Base-by-base conservation (phyloP, 2,113 vertebrate genomes). In the Nibea albiflora region DNA sequence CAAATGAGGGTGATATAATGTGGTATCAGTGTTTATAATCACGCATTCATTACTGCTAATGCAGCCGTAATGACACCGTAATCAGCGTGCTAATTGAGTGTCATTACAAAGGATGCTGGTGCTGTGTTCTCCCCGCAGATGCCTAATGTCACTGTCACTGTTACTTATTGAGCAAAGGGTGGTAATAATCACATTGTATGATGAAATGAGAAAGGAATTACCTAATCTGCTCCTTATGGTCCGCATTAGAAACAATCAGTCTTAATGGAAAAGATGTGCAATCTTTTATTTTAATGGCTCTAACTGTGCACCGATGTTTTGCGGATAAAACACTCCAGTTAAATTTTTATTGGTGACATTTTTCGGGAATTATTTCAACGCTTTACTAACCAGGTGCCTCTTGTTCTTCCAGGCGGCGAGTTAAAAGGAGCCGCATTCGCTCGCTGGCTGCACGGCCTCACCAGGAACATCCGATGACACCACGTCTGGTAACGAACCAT, bases 41-140 rank as follows among this genome's bases (percentile, higher is more conserved):
- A 35, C 73, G 80, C 84, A 62, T 89, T 92, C 87, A 87, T 90
- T 90, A 87, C 61, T 58, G 83, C 75, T 92, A 92, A 92, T 91
- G 89, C 68, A 57, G 52, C 68, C 20, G 5, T 90, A 88, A 92
- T 90, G 86, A 79, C 72, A 14, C 86, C 56, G 73, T 93, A 89
- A 90, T 92, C 88, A 82, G 72, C 83, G 71, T 66, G 63, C 80
- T 90, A 88, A 94, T 85, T 90, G 87, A 75, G 49, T 82, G 90
- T 88, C 85, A 88, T 91, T 80, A 87, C 73, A 52, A 28, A 44
- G 76, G 81, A 84, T 84, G 82, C 80, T 79, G 78, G 61, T 80
- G 66, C 66, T 78, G 90, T 78, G 85, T 70, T 84, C 56, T 49
- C 3, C 67, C 63, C 58, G 20, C 78, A 78, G 73, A 80, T 61